Base-by-base conservation (phyloP, 2,888 invertebrate species). In the Zaprionus bogoriensis region DNA sequence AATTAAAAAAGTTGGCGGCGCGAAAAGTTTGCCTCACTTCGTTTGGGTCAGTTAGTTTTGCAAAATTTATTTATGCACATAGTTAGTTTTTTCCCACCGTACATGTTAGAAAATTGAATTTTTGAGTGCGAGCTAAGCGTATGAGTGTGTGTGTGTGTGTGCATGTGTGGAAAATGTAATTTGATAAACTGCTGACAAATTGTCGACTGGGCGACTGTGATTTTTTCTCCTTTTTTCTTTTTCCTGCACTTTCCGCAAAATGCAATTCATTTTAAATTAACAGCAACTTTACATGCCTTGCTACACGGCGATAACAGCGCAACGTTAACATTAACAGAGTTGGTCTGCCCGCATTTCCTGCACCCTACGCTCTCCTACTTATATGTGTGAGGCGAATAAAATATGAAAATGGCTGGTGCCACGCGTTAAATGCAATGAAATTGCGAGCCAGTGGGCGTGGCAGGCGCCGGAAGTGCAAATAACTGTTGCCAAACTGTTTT, bases 401-500 rank as follows among this genome's bases (percentile, higher is more conserved):
- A 79, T 83, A 80, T 76, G 84, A 76, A 80, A 82, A 79, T 75
- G 62, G 64, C 58, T 67, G 54, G 63, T 55, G 61, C 67, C 57
- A 62, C 67, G 76, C 74, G 74, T 77, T 72, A 72, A 83, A 67
- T 60, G 79, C 73, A 64, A 69, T 82, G 77, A 67, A 78, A 74
- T 68, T 64, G 59, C 58, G 36, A 57, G 57, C 38, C 60, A 25
- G 38, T 47, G 60, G 59, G 52, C 54, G 61, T 57, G 69, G 63
- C 57, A 65, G 63, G 64, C 62, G 62, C 44, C 69, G 77, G 67
- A 77, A 80, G 81, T 77, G 78, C 81, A 83, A 81, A 83, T 81
- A 83, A 83, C 82, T 77, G 86, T 82, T 82, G 84, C 82, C 84
- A 82, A 82, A 82, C 71, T 77, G 32, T 83, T 77, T 82, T 76